A percentile compares a stretch with the other conserved stretches of the same genome.
phyloP scores from a whole-genome alignment of 2,797 vertebrate species.

The Eupleurogrammus muticus region DNA sequence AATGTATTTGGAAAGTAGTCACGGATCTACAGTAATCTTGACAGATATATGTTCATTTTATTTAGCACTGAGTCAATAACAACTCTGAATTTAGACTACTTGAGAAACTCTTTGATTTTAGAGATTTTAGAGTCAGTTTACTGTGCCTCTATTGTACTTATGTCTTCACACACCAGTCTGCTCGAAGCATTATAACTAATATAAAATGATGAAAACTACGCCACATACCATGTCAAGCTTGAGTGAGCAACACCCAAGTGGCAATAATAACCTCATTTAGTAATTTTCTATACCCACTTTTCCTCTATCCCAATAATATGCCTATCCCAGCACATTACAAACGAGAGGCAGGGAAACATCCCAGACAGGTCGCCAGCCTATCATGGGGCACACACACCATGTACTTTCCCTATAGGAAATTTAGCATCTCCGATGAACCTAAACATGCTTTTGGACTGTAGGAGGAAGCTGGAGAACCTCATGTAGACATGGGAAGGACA shows the following conservation, averaged over 20 bases:
- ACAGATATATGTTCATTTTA: background rate
- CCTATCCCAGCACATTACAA: too few species aligned
- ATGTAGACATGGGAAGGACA: too few species aligned
- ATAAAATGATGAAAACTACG: background rate
- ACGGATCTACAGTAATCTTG: background rate
- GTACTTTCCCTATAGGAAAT: too few species aligned
- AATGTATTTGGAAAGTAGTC: background rate
- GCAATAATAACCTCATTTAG: background rate
- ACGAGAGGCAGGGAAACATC: too few species aligned
- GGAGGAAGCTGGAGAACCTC: too few species aligned
- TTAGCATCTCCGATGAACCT: too few species aligned
- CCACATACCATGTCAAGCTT: background rate
- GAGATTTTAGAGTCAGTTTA: background rate
- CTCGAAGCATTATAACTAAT: background rate
- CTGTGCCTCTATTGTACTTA: conserved; percentile 5
- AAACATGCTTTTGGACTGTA: too few species aligned
- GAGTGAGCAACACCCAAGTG: background rate
- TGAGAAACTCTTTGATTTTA: background rate
- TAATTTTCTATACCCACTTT: too few species aligned
- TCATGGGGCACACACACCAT: too few species aligned
- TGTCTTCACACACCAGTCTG: background rate
- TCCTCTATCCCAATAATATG: too few species aligned
- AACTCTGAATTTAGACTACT: background rate
- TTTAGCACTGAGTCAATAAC: background rate
- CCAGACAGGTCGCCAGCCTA: too few species aligned